Evolutionary conservation across 2,888 invertebrate species (phyloP), one percentile per base, ranked within the genome.

Genomic region (Rhagophthalmus giganteus): DNA sequence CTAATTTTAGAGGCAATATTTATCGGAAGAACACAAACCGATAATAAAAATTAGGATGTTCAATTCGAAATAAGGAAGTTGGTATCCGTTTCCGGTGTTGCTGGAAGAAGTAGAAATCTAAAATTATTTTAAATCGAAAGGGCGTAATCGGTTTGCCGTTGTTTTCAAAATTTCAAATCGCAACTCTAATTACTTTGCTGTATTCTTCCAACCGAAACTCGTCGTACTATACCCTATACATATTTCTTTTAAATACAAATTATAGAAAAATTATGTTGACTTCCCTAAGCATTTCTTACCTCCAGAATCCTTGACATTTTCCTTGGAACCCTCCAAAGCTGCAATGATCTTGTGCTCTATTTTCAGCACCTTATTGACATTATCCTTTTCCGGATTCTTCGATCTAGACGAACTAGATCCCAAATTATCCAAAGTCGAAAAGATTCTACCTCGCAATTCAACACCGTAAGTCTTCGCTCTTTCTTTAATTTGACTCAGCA

Each of bases 401-500:
- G 67, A 57, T 33, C 48, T 31, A 35, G 15, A 61, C 55, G 27
- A 37, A 11, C 48, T 58, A 64, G 45, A 64, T 52, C 45, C 63
- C 50, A 61, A 54, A 54, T 62, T 66, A 54, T 68, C 69, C 25
- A 62, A 44, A 8, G 41, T 63, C 2, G 66, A 65, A 61, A 74
- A 74, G 6, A 74, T 55, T 44, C 74, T 59, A 8, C 73, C 73
- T 16, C 69, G 63, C 50, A 85, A 82, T 67, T 90, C 90, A 60
- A 90, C 87, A 62, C 87, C 88, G 63, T 88, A 84, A 1, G 82
- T 79, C 32, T 84, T 81, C 0, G 88, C 88, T 52, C 85, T 81
- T 67, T 88, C 88, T 24, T 88, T 82, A 0, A 90, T 88, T 16
- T 87, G 82, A 58, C 87, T 84, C 39, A 92, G 69, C 1, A 92